Conservation (phyloP, 2,888 invertebrate genomes). For the Drosophila fulvimacula region DNA sequence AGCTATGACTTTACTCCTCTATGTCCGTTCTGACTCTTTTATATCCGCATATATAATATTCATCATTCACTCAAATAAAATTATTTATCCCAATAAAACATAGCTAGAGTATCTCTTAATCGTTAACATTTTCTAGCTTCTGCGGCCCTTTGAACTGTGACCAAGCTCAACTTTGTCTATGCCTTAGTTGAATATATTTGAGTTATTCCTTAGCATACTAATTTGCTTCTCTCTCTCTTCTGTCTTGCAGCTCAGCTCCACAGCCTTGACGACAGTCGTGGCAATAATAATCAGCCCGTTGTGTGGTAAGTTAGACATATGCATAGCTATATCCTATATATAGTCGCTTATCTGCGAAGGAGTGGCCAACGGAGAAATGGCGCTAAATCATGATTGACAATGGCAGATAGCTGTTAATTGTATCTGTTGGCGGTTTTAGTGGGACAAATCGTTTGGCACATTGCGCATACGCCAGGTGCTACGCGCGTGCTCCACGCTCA, state of each 20-base stretch:
- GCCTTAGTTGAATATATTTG: neutral
- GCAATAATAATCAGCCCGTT: neutral
- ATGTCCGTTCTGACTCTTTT: no score
- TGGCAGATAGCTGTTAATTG: conserved; percentile 51
- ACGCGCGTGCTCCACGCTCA: conserved; percentile 38
- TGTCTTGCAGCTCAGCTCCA: conserved; percentile 16
- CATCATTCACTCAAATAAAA: neutral
- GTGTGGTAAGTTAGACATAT: conserved; percentile 20
- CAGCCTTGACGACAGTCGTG: neutral
- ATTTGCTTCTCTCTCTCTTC: conserved; percentile 1
- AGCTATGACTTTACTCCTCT: no score
- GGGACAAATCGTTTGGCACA: conserved; percentile 48
- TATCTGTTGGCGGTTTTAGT: conserved; percentile 34
- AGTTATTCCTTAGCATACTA: conserved; percentile 11
- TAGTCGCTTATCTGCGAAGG: conserved; percentile 12
- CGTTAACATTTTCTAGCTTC: neutral
- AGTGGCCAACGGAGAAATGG: neutral
- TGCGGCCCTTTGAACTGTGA: conserved; percentile 17
- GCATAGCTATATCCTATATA: neutral
- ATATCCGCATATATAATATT: no score
- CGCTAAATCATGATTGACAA: conserved; percentile 47
- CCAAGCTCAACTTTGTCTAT: conserved; percentile 3
- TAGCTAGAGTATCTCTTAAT: neutral
- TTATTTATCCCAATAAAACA: no score
- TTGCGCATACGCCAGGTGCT: conserved; percentile 58